phyloP scores from a whole-genome alignment of 2,888 invertebrate genomes.

The Trypoxylon attenuatum region DNA sequence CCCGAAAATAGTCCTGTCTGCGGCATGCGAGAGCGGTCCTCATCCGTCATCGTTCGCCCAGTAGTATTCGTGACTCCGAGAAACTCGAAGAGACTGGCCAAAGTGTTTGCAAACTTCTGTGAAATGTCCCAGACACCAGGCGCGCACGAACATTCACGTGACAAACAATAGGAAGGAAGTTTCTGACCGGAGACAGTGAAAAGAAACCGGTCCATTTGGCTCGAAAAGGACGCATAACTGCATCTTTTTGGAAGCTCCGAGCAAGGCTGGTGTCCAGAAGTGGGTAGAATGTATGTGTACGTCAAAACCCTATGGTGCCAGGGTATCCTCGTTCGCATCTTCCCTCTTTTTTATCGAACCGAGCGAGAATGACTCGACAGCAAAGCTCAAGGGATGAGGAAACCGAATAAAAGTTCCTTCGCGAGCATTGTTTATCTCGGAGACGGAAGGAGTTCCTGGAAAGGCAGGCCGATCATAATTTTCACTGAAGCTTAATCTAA shows the following conservation, averaged over 20 bases:
- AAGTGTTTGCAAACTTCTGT: slow-evolving; percentile 59
- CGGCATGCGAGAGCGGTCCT: slow-evolving; percentile 19
- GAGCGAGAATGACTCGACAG: slow-evolving; percentile 26
- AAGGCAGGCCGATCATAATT: background rate
- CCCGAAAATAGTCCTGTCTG: background rate
- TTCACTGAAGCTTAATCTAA: background rate
- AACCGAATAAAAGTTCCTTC: no score
- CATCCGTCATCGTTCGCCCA: slow-evolving; percentile 35
- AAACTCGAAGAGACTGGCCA: slow-evolving; percentile 2
- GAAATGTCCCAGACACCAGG: slow-evolving; percentile 10
- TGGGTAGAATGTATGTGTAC: no score
- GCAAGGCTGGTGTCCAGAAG: slow-evolving; percentile 35
- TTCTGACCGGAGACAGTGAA: slow-evolving; percentile 16
- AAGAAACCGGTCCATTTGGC: slow-evolving; percentile 41
- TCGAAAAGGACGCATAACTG: slow-evolving; percentile 45
- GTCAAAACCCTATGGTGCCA: slow-evolving; percentile 41
- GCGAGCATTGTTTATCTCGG: background rate
- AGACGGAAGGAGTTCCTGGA: background rate
- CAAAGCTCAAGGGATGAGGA: no score
- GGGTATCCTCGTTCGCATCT: slow-evolving; percentile 36
- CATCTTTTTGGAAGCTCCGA: slow-evolving; percentile 23
- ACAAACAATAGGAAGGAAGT: slow-evolving; percentile 54
- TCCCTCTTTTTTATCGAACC: slow-evolving; percentile 2
- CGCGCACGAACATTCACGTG: slow-evolving; percentile 30
- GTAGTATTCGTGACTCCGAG: background rate